Base-by-base conservation (phyloP, 2,797 vertebrate species). In the Hybognathus amarus region DNA sequence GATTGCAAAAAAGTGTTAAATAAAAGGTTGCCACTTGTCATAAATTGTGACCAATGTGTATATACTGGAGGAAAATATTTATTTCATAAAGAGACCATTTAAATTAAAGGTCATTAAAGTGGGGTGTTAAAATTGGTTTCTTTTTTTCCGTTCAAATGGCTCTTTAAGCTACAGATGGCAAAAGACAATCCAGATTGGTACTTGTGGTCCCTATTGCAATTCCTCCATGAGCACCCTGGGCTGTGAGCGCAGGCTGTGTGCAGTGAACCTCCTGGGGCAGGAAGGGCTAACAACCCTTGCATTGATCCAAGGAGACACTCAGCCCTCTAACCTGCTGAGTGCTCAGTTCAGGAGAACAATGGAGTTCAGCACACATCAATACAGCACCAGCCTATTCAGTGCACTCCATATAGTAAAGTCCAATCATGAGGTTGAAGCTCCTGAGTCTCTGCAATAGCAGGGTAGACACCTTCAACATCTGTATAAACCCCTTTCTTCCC, bases 241-340 rank as follows among this genome's bases (percentile, higher is more conserved):
- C 61, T 83, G 82, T 10, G 66, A 82, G 80, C 68, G 1, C 56
- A 85, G 77, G 73, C 85, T 75, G 85, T 85, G 38, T 76, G 59
- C 36, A 54, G 22, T 54, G 89, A 91, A 86, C 89, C 86, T 87
- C 90, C 77, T 89, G 89, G 87, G 91, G 91, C 88, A 94, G 91
- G 85, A 87, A 84, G 88, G 89, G 92, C 92, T 92, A 93, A 94
- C 93, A 93, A 92, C 91, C 90, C 91, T 87, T 75, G 85, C 93
- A 95, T 95, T 93, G 94, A 95, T 95, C 93, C 86, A 61, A 91
- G 91, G 89, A 95, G 94, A 94, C 92, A 93, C 92, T 94, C 92
- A 91, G 92, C 91, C 92, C 94, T 92, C 93, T 94, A 95, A 95
- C 94, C 94, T 95, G 94, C 94, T 95, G 94, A 95, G 93, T 95